These are phyloP conservation scores for Alethe diademata DNA, from an alignment of 2,113 vertebrate species.

Conservation along the genomic window DNA sequence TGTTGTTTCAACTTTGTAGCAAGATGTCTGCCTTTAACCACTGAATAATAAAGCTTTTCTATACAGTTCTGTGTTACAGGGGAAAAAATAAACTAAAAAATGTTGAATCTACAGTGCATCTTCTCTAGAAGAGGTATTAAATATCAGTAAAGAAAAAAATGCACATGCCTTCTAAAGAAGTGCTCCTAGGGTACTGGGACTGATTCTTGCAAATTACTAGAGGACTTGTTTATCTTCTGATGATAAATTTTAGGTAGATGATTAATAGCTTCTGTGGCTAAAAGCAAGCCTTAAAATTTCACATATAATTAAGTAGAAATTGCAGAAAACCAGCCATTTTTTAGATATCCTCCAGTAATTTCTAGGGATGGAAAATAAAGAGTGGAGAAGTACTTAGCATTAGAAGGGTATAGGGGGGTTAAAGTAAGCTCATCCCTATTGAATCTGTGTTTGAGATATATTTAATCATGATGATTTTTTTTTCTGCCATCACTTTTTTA, in stretches of 20 bases:
- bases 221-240: background rate
- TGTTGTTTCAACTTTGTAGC: background rate
- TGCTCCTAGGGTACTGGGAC: background rate
- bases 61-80: background rate
- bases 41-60: background rate
- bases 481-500: background rate
- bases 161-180: background rate
- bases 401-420: accelerated
- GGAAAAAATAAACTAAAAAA: background rate
- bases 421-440: background rate
- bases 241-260: background rate
- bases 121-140: background rate
- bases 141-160: background rate
- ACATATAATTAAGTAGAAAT: background rate
- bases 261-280: background rate
- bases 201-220: background rate
- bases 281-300: background rate
- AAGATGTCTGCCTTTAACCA: background rate
- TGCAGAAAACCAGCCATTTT: background rate
- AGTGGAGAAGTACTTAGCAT: background rate
- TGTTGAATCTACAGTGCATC: background rate
- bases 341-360: background rate
- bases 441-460: background rate
- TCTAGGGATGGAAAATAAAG: background rate
- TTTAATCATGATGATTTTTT: background rate